Base-by-base conservation (phyloP, 2,888 invertebrate genomes). In the Eulithis prunata region DNA sequence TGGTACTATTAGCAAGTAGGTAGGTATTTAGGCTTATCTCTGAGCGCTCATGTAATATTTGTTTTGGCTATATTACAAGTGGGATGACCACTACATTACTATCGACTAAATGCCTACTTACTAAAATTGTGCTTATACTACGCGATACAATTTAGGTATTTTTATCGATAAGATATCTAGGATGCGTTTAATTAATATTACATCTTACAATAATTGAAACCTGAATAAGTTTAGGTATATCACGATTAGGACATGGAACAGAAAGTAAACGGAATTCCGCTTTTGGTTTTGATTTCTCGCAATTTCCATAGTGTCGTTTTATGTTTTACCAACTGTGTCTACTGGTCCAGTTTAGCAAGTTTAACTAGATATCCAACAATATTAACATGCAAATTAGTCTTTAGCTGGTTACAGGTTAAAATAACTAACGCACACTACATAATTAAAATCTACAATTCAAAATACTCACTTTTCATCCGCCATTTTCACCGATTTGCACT, bases 381-480 rank as follows among this genome's bases (percentile, higher is more conserved):
- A 32, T 32, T 32, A 32, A 32, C 6, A 32, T 32, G 32, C 6
- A 32, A 32, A 32, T 6, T 5, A 32, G 32, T 32, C 4, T 6
- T 6, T 32, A 32, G 32, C 5, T 32, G 3, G 4, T 32, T 14
- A 57, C 36, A 38, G 5, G 21, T 58, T 28, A 52, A 13, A 55
- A 32, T 49, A 62, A 28, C 21, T 8, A 14, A 12, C 51, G n/a
- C 38, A 55, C 14, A 12, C 14, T 21, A 21, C 21, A 21, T 21
- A 21, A 21, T 21, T 21, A 21, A 4, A 5, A 52, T 66, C 10
- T 28, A 32, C 46, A 57, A 58, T 66, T 63, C 60, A 52, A 67
- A 32, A 47, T 76, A 90, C 90, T 90, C 69, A 90, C 90, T 87
- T 88, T 74, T 87, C 86, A 53, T 86, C 85, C 46, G 84, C 84